These are phyloP conservation scores for Acanthurus leucopareius DNA, from an alignment of 2,797 vertebrate species.

Conservation along the genomic window DNA sequence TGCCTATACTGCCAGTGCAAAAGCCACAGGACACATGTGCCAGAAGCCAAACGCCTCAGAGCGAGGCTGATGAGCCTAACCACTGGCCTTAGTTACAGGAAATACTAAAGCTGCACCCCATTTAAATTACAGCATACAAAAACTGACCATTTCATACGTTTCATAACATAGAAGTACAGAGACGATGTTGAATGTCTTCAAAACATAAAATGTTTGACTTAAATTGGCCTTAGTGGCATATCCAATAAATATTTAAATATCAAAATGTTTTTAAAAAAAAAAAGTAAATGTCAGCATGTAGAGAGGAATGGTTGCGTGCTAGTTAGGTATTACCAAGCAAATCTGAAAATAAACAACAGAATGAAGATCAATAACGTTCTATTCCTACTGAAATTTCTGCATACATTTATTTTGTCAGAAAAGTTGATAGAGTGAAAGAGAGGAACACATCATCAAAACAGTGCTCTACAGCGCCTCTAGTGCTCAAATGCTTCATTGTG, in stretches of 20 bases:
- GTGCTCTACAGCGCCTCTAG: background rate
- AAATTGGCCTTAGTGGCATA: no score
- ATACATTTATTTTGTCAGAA: background rate
- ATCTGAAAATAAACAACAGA: background rate
- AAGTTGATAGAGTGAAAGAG: background rate
- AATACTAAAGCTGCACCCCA: conserved; percentile 51
- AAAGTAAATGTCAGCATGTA: background rate
- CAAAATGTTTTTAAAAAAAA: background rate
- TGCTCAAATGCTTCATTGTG: background rate
- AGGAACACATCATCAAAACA: background rate
- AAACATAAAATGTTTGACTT: no score
- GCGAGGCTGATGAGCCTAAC: conserved; percentile 54
- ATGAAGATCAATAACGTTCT: background rate
- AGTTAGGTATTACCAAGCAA: background rate
- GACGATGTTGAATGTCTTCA: no score
- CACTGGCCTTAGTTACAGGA: conserved; percentile 51
- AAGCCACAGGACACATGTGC: conserved; percentile 36
- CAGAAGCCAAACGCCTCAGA: conserved; percentile 58
- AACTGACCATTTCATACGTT: conserved; percentile 36
- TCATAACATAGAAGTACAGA: conserved; percentile 17
- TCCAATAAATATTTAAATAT: background rate
- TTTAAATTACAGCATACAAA: conserved; percentile 53
- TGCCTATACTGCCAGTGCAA: conserved; percentile 27
- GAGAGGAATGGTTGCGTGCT: background rate
- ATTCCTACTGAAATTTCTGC: background rate